phyloP scores from a whole-genome alignment of 2,888 invertebrate species.

The Bimastos eiseni region DNA sequence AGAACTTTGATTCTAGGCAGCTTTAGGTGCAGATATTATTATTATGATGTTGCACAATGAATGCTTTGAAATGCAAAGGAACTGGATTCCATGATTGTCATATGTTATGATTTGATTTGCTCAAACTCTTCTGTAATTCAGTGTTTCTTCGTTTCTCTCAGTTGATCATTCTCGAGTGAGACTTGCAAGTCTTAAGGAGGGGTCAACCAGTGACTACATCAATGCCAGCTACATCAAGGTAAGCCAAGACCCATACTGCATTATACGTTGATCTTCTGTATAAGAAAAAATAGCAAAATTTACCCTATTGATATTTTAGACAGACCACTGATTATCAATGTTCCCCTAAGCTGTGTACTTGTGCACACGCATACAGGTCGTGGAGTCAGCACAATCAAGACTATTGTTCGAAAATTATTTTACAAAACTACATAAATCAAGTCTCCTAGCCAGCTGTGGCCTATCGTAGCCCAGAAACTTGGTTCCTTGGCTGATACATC shows the following conservation, averaged over 20 bases:
- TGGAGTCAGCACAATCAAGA: too few species aligned
- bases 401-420: too few species aligned
- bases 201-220: conserved; percentile 50
- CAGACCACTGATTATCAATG: too few species aligned
- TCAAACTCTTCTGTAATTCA: background rate
- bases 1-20: background rate
- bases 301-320: too few species aligned
- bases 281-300: too few species aligned
- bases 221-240: conserved; percentile 58
- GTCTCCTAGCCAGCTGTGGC: too few species aligned
- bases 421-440: too few species aligned
- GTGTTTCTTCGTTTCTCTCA: background rate
- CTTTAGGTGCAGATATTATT: background rate
- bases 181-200: conserved; percentile 19
- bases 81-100: background rate
- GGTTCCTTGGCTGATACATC: too few species aligned
- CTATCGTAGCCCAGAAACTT: too few species aligned
- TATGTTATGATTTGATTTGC: background rate
- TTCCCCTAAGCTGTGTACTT: too few species aligned
- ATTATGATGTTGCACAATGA: background rate
- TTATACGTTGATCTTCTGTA: too few species aligned
- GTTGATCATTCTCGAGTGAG: conserved; percentile 33
- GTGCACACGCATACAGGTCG: too few species aligned
- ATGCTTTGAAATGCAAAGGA: background rate
- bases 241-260: conserved; percentile 18